Conservation (phyloP, 2,888 invertebrate species). For the Synergus umbraculus region DNA sequence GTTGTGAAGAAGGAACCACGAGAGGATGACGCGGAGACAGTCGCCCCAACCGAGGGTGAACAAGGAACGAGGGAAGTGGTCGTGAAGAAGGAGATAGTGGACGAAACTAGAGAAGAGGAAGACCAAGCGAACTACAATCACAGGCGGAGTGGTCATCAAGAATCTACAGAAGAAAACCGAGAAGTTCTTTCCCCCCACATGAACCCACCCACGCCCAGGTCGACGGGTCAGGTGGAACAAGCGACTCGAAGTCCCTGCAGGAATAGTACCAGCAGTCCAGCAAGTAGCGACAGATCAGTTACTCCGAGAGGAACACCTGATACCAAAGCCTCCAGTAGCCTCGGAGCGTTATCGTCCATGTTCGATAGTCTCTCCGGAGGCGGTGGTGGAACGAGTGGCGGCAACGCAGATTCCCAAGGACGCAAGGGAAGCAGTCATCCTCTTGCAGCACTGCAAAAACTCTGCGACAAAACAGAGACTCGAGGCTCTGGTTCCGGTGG, state of each 20-base stretch:
- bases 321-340: conserved; percentile 81
- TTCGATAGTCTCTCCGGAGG: conserved; percentile 89
- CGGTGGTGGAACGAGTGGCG: conserved; percentile 67
- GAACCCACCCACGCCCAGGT: conserved; percentile 78
- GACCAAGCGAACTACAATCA: conserved; percentile 70
- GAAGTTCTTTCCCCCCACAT: conserved; percentile 73
- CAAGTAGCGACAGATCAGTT: conserved; percentile 87
- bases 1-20: conserved; percentile 80
- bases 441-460: conserved; percentile 94
- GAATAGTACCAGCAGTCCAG: conserved; percentile 84
- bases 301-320: conserved; percentile 85
- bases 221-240: conserved; percentile 79
- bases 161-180: conserved; percentile 75
- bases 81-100: conserved; percentile 83
- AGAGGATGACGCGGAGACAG: conserved; percentile 70
- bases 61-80: conserved; percentile 78
- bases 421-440: conserved; percentile 91
- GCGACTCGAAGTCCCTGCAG: conserved; percentile 81
- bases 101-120: conserved; percentile 79
- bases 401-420: conserved; percentile 79
- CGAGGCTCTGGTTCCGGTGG: conserved; percentile 77
- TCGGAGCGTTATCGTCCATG: conserved; percentile 93
- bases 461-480: conserved; percentile 96
- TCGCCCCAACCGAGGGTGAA: conserved; percentile 75
- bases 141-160: conserved; percentile 67